Percentiles rank a stretch among this genome's conserved stretches.
These are phyloP conservation scores for Achlya flavicornis DNA, from an alignment of 2,888 invertebrate species.

Conservation along the genomic window DNA sequence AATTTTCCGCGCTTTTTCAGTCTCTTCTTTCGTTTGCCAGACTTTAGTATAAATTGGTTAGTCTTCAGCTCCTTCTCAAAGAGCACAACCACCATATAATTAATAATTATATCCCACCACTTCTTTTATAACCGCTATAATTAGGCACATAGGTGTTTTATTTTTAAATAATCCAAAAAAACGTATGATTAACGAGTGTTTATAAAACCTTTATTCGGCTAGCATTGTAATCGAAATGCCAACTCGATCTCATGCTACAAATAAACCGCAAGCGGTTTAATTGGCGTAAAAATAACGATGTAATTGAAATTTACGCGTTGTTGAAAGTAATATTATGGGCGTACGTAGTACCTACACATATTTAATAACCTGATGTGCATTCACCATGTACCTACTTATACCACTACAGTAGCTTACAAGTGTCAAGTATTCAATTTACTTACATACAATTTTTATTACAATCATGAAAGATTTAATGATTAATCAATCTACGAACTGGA, in stretches of 20 bases:
- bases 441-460: not conserved
- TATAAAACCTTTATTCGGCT: constrained; percentile 26
- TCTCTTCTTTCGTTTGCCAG: no score
- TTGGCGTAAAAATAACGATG: constrained; percentile 81
- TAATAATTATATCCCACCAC: no score
- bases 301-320: constrained; percentile 63
- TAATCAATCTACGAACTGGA: no score
- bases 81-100: not conserved
- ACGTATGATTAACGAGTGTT: no score
- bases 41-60: no score
- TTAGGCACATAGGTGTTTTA: constrained; percentile 9
- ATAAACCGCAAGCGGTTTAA: constrained; percentile 65
- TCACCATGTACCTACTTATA: not conserved
- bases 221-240: constrained; percentile 47
- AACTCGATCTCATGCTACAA: constrained; percentile 45
- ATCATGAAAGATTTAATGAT: not conserved
- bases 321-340: constrained; percentile 34
- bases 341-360: constrained; percentile 12
- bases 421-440: not conserved
- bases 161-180: not conserved
- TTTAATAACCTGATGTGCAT: not conserved
- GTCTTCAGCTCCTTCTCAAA: no score
- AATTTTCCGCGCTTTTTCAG: no score
- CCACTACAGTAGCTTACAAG: not conserved
- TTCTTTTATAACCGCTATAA: not conserved